Evolutionary conservation across 1,140 invertebrate genomes (phyloP), one percentile per base, ranked within the genome.

Genomic region (Drosophila prosaltans): DNA sequence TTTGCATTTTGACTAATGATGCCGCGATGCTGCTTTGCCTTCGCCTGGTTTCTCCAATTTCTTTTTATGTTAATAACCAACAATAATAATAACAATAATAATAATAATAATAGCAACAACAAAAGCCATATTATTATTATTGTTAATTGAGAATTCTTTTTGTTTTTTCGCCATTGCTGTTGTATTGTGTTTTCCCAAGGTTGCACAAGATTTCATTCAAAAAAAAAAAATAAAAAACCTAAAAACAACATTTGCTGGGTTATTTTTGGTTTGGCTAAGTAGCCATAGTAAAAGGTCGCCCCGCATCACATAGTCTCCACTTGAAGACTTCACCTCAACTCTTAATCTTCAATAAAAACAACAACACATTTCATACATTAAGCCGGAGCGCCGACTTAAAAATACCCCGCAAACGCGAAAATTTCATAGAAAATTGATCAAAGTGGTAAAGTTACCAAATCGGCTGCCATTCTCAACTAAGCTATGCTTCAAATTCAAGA

Each of bases 251-350:
- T 69, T 65, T 68, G 75, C 71, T 77, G 64, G 72, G 74, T 80
- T 89, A 90, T 91, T 91, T 88, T 89, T 85, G 89, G 81, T 89
- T 89, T 84, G 89, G 89, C 62, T 91, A 91, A 91, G 89, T 91
- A 91, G 88, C 88, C 89, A 76, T 78, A 51, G 45, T 51, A 51
- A 51, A 86, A 85, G 82, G 81, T 81, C 81, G 79, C 64, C 45
- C 26, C 45, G 24, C 45, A 26, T 51, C 45, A 8, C 45, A 10
- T 51, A 51, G 45, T 21, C 45, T 51, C 45, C 45, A 71, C 72
- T 76, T 76, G 41, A 75, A 51, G 54, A 26, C 45, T 51, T 51
- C 59, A 74, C 76, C 73, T 75, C 64, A 75, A 75, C 48, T 70
- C 74, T 75, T 85, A 85, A 85, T 88, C 83, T 83, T 75, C 83